phyloP scores from a whole-genome alignment of 64 coral and sea anemone genomes.

The Montipora efflorescens region DNA sequence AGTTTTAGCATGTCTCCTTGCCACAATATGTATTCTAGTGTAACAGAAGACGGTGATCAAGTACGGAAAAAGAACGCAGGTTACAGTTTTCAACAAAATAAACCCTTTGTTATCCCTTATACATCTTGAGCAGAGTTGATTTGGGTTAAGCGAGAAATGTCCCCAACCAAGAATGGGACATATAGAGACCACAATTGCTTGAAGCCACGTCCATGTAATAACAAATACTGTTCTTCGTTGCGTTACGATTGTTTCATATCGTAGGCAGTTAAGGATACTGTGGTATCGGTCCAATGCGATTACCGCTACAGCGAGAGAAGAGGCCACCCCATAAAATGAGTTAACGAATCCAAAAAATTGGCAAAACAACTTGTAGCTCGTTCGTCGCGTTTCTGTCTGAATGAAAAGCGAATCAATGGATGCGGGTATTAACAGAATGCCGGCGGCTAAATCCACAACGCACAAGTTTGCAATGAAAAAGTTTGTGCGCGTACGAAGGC shows the following conservation, averaged over 20 bases:
- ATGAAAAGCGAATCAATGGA: slow-evolving; percentile 64
- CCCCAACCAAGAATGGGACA: slow-evolving; percentile 82
- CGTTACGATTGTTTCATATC: slow-evolving; percentile 87
- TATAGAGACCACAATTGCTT: slow-evolving; percentile 61
- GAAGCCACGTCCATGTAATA: slow-evolving; percentile 80
- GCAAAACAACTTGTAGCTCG: slow-evolving; percentile 26
- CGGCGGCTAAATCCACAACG: slow-evolving; percentile 77
- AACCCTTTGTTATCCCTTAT: slow-evolving; percentile 59
- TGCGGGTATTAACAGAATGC: slow-evolving; percentile 59
- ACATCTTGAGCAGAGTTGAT: slow-evolving; percentile 72
- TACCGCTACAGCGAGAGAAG: slow-evolving; percentile 80
- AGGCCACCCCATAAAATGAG: slow-evolving; percentile 73
- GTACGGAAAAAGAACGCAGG: slow-evolving; percentile 69
- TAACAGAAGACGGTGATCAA: slow-evolving; percentile 84
- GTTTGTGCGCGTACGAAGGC: slow-evolving; percentile 83
- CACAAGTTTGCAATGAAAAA: slow-evolving; percentile 88
- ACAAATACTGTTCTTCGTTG: slow-evolving; percentile 69
- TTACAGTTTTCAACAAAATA: slow-evolving; percentile 70
- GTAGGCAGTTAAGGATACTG: slow-evolving; percentile 86
- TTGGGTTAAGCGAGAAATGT: slow-evolving; percentile 41
- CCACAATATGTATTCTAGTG: slow-evolving; percentile 86
- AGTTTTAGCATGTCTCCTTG: slow-evolving; percentile 82
- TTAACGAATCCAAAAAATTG: slow-evolving; percentile 75
- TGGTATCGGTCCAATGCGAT: slow-evolving; percentile 91
- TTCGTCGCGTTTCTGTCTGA: not conserved